Conservation (phyloP, 2,113 vertebrate genomes). For the Taxidea taxus region DNA sequence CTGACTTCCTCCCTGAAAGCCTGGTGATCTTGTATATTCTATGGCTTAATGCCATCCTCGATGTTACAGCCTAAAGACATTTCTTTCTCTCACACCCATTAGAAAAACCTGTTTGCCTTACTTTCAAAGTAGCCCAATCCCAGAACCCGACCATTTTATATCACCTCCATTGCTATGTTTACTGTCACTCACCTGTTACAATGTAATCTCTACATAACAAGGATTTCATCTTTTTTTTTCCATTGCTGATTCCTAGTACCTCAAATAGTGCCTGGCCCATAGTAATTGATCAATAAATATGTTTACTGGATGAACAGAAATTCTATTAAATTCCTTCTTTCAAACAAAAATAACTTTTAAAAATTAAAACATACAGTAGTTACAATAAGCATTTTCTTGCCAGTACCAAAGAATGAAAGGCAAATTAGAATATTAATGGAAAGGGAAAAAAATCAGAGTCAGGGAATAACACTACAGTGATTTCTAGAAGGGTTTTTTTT, state of each 20-base stretch:
- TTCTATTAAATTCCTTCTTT: slow-evolving; percentile 3
- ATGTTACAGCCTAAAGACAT: background rate
- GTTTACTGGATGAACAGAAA: background rate
- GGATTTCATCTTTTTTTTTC: background rate
- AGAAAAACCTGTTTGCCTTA: background rate
- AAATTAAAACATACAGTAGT: background rate
- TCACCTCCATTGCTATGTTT: background rate
- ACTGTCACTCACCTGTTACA: background rate
- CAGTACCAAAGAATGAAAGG: background rate
- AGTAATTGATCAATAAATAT: background rate
- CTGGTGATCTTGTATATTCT: background rate
- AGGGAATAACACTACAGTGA: background rate
- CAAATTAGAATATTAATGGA: background rate
- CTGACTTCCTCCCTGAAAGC: background rate
- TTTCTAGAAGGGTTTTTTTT: background rate
- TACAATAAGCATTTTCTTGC: background rate
- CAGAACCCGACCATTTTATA: background rate
- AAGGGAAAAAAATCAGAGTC: background rate
- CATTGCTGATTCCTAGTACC: background rate
- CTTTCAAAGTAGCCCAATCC: background rate
- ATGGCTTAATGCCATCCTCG: background rate
- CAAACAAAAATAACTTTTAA: background rate
- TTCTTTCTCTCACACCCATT: background rate
- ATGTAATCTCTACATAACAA: background rate
- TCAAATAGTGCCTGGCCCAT: background rate